Conservation (phyloP, 2,113 vertebrate genomes). For the Paracanthobrama guichenoti region DNA sequence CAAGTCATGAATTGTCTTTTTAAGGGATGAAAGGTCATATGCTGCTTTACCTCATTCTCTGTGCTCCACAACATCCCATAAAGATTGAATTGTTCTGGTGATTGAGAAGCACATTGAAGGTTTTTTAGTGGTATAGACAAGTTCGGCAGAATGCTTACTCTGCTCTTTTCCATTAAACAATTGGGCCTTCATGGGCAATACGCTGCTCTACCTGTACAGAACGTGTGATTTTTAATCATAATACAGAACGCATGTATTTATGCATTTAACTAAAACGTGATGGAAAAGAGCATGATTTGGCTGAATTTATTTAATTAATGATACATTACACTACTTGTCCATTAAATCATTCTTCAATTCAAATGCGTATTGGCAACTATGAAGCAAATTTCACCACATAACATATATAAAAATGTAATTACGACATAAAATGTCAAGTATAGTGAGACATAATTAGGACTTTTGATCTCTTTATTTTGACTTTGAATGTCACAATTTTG, state of each 20-base stretch:
- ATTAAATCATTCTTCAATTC: background rate
- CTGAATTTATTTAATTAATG: background rate
- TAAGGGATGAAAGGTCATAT: background rate
- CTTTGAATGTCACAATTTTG: too few relatives aligned
- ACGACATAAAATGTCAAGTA: too few relatives aligned
- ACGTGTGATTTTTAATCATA: background rate
- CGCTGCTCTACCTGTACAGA: background rate
- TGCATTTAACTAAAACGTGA: background rate
- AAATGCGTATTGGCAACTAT: background rate
- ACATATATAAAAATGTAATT: too few relatives aligned
- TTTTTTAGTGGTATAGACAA: background rate
- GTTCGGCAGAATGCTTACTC: constrained; percentile 2
- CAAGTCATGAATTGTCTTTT: background rate
- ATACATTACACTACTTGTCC: background rate
- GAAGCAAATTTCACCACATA: background rate
- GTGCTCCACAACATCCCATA: background rate
- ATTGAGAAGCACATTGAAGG: background rate
- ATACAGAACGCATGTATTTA: background rate
- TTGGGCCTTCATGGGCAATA: background rate
- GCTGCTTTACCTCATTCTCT: background rate
- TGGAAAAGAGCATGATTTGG: background rate
- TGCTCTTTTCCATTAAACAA: constrained; percentile 4
- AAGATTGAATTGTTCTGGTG: constrained; percentile 12
- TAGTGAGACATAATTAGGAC: too few relatives aligned
- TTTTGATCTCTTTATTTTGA: background rate